These are phyloP conservation scores for Mythimna albipuncta DNA, from an alignment of 2,888 invertebrate genomes.

Conservation along the genomic window DNA sequence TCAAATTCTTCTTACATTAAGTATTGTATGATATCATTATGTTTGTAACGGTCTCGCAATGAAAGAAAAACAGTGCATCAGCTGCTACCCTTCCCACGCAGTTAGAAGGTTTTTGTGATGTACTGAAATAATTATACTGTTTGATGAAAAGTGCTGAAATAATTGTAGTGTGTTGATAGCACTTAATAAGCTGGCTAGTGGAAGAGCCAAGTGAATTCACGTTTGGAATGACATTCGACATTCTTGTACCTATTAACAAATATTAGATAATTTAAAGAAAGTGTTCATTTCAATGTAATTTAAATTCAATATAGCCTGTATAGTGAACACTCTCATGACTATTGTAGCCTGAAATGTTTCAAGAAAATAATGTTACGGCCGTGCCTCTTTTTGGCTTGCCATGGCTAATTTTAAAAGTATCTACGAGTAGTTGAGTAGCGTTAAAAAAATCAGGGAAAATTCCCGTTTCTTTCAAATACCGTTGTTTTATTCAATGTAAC, in stretches of 20 bases:
- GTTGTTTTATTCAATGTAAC: too few species aligned
- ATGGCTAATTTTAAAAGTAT: too few species aligned
- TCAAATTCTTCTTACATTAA: constrained; percentile 28
- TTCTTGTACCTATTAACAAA: not conserved
- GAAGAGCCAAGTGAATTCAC: not conserved
- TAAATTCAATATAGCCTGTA: too few species aligned
- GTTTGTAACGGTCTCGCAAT: constrained; percentile 36
- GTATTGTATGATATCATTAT: constrained; percentile 57
- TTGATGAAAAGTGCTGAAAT: constrained; percentile 17
- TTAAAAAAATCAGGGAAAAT: too few species aligned
- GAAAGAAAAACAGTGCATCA: constrained; percentile 57
- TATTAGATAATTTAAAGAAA: too few species aligned
- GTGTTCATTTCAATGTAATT: too few species aligned
- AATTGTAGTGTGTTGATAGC: constrained; percentile 13
- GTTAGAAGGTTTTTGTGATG: constrained; percentile 28
- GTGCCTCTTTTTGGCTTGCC: too few species aligned
- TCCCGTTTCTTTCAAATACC: too few species aligned
- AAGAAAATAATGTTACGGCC: too few species aligned
- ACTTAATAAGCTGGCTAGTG: not conserved
- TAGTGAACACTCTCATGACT: too few species aligned
- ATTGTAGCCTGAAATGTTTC: too few species aligned
- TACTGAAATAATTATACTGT: constrained; percentile 37
- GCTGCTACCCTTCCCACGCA: constrained; percentile 54
- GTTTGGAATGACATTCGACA: not conserved
- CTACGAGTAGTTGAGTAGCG: too few species aligned